Conservation (phyloP, 2,888 invertebrate species). For the Epinotia demarniana region DNA sequence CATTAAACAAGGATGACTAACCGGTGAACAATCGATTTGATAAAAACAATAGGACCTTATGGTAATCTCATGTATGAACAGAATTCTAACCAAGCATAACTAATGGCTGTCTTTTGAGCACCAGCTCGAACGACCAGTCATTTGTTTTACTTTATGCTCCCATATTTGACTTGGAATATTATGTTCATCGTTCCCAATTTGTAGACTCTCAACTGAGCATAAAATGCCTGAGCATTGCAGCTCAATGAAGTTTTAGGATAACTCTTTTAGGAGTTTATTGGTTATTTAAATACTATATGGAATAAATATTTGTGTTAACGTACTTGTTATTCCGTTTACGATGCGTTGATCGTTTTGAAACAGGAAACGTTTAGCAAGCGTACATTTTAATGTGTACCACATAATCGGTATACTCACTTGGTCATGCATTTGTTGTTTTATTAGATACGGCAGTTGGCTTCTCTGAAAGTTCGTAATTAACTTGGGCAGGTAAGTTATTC, state of each 20-base stretch:
- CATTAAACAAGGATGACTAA: constrained; percentile 45
- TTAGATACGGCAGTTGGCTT: constrained; percentile 19
- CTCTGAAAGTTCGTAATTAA: constrained; percentile 59
- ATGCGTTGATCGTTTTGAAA: constrained; percentile 29
- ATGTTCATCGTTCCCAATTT: constrained; percentile 32
- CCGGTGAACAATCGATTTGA: constrained; percentile 62
- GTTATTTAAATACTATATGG: constrained; percentile 11
- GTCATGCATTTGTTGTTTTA: constrained; percentile 11
- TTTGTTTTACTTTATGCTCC: constrained; percentile 40
- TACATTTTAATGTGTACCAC: constrained; percentile 26
- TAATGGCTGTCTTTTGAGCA: constrained; percentile 39
- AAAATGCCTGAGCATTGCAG: constrained; percentile 15
- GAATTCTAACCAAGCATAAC: constrained; percentile 55
- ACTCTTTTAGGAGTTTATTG: constrained; percentile 8
- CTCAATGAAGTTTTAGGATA: constrained; percentile 11
- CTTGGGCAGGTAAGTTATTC: constrained; percentile 61
- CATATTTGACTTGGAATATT: constrained; percentile 40
- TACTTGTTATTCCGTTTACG: constrained; percentile 18
- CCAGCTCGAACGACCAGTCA: constrained; percentile 32
- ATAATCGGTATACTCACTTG: constrained; percentile 8
- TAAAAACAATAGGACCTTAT: constrained; percentile 64
- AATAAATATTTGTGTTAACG: constrained; percentile 4
- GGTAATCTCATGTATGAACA: constrained; percentile 59
- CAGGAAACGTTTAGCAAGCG: constrained; percentile 19
- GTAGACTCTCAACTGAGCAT: constrained; percentile 19